Evolutionary conservation across 2,797 vertebrate species (phyloP), one percentile per base, ranked within the genome.

Genomic region (Coluber constrictor): DNA sequence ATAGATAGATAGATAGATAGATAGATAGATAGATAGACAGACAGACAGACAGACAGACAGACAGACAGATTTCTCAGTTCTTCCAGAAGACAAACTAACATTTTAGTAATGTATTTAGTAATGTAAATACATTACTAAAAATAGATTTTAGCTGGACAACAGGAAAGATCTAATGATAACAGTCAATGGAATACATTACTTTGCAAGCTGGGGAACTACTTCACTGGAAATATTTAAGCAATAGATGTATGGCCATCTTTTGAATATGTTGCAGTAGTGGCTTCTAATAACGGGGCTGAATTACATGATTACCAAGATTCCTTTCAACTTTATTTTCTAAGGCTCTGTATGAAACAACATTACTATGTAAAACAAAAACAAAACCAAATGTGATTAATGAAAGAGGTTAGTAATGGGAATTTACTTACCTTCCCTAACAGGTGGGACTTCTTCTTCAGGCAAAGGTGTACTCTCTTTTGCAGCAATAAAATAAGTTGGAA

Each of bases 401-500:
- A 88, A 91, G 60, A 90, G 55, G 25, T 29, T 47, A 87, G 88
- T 47, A 43, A 32, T 70, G 27, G 32, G 43, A 47, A 88, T 60
- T 63, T 88, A 88, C 93, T 92, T 91, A 94, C 92, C 27, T 0
- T 54, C 43, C 29, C 66, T 27, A 66, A 51, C 0, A n/a, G 60
- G 5, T 25, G 20, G 2, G 4, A 13, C 3, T 6, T 29, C 3
- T 6, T 29, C 51, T 61, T 89, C 70, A 32, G 87, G 54, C 3
- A 59, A 1, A 57, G 89, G 59, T 25, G 56, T 5, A 60, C 0
- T 87, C 6, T 89, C 93, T 94, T 91, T 88, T 91, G 90, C 74
- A 91, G 74, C 91, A 93, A 92, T 89, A 94, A 94, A 94, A 94
- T 79, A 94, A 94, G 60, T 87, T 91, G 87, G 87, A 94, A 94